A percentile compares a stretch with the other conserved stretches of the same genome.
phyloP scores from a whole-genome alignment of 2,888 invertebrate species.

The Pseudococcus viburni region DNA sequence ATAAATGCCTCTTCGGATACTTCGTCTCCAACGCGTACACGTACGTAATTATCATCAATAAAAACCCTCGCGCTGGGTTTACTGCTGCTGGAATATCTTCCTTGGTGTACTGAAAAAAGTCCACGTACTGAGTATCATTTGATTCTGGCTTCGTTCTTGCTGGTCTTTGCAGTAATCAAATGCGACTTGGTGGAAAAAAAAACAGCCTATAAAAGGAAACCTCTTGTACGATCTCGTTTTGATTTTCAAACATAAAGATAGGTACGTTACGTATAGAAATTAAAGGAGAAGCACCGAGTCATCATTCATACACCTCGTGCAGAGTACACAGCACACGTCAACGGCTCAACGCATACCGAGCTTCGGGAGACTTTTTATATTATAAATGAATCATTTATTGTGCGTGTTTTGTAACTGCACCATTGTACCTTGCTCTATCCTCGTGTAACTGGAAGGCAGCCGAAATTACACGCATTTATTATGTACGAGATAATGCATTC shows the following conservation, averaged over 20 bases:
- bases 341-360: conserved; percentile 2
- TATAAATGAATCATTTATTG: conserved; percentile 36
- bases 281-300: background rate
- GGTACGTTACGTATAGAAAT: background rate
- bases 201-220: conserved; percentile 16
- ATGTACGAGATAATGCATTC: conserved; percentile 18
- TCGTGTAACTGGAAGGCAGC: background rate
- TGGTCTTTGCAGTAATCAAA: conserved; percentile 5
- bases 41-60: conserved; percentile 33
- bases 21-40: background rate
- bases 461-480: conserved; percentile 12
- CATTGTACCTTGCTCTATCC: background rate
- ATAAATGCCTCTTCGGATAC: conserved; percentile 3
- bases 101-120: background rate
- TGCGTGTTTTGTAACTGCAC: background rate
- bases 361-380: conserved; percentile 17
- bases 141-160: background rate
- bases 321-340: conserved; percentile 1
- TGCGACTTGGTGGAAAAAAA: background rate
- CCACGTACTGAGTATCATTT: background rate
- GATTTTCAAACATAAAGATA: background rate
- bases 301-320: background rate
- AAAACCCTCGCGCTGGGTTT: background rate
- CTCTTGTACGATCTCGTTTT: background rate
- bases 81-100: background rate